Percentiles rank a stretch among this genome's conserved stretches.
phyloP scores from a whole-genome alignment of 1,140 invertebrate genomes.

The Plodia interpunctella region DNA sequence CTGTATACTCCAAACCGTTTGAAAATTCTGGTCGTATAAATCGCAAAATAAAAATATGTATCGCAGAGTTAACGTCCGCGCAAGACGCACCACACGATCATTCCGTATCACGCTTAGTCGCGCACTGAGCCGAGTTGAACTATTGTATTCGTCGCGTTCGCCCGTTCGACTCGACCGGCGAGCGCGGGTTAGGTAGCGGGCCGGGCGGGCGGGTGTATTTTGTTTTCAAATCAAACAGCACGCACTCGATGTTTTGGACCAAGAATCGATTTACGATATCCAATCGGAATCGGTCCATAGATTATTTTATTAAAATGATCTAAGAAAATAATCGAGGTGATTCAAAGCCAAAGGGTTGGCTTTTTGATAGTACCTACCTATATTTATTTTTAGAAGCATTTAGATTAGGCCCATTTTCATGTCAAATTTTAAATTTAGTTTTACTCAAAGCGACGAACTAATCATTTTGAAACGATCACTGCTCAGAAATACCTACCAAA shows the following conservation, averaged over 20 bases:
- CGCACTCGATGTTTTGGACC: conserved; percentile 68
- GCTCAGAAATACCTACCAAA: too few relatives aligned
- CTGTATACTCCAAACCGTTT: conserved; percentile 67
- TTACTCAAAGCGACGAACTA: too few relatives aligned
- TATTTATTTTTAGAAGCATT: too few relatives aligned
- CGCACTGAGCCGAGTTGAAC: conserved; percentile 48
- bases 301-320: too few relatives aligned
- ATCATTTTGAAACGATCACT: too few relatives aligned
- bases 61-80: conserved; percentile 73
- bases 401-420: too few relatives aligned
- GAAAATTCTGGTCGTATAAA: conserved; percentile 63
- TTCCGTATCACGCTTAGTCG: conserved; percentile 75
- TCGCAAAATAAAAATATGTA: conserved; percentile 54
- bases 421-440: too few relatives aligned
- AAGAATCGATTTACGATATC: conserved; percentile 32
- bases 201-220: conserved; percentile 62
- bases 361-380: too few relatives aligned
- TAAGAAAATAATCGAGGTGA: too few relatives aligned
- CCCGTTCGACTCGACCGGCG: conserved; percentile 44
- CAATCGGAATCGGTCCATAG: too few relatives aligned
- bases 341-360: too few relatives aligned
- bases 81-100: conserved; percentile 75
- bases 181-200: conserved; percentile 49
- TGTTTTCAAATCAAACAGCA: conserved; percentile 75
- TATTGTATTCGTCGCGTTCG: conserved; percentile 29